Percentiles rank a stretch among this genome's conserved stretches.
These are phyloP conservation scores for Eupithecia inturbata DNA, from an alignment of 2,888 invertebrate genomes.

Conservation along the genomic window DNA sequence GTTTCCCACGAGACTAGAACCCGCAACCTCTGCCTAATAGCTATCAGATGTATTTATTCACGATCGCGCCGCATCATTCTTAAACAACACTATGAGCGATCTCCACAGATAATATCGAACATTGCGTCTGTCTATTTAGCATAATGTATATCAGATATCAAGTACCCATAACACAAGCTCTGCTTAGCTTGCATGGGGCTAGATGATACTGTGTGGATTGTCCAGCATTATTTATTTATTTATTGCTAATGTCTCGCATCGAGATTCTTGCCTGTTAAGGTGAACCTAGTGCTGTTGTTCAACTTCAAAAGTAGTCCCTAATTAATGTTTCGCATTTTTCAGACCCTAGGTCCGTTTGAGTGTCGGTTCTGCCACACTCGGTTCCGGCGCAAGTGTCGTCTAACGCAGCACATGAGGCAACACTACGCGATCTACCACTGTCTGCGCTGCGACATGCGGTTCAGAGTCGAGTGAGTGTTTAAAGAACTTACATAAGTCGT, in stretches of 20 bases:
- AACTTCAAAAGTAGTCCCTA: not conserved
- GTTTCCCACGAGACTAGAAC: not conserved
- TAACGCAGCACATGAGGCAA: conserved; percentile 56
- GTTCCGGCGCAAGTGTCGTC: conserved; percentile 63
- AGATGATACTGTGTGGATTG: no score
- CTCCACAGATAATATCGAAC: no score
- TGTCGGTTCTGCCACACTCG: conserved; percentile 74
- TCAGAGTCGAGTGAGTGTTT: conserved; percentile 64
- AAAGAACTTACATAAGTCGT: no score
- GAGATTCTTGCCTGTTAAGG: not conserved
- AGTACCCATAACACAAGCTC: no score
- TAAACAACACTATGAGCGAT: no score
- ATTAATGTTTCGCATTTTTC: conserved; percentile 27
- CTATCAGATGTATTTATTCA: no score
- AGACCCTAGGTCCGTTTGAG: conserved; percentile 63
- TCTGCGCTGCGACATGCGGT: conserved; percentile 66
- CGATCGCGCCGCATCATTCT: no score
- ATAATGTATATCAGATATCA: no score
- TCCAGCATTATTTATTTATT: no score
- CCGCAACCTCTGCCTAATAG: not conserved
- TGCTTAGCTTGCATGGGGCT: no score
- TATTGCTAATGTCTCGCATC: no score
- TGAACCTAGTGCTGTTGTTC: not conserved
- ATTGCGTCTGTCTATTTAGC: no score
- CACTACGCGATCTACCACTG: conserved; percentile 64